Conservation (phyloP, 2,113 vertebrate species). For the Crotophaga sulcirostris region DNA sequence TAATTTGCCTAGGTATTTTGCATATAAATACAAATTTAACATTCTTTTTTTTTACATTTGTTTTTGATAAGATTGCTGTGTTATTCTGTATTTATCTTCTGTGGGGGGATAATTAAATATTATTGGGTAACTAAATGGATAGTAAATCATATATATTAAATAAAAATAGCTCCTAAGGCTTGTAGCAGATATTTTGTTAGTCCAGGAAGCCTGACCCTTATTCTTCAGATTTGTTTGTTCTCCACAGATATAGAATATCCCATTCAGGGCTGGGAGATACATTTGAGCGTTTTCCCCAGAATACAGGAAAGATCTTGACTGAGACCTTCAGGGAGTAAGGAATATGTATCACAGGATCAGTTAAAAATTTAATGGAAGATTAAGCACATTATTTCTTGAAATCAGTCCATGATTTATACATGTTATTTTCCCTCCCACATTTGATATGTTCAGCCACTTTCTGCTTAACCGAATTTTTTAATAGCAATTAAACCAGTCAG, state of each 20-base stretch:
- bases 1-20: neutral
- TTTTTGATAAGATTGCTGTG: neutral
- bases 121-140: neutral
- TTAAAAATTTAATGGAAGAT: neutral
- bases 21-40: neutral
- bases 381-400: neutral
- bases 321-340: neutral
- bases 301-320: neutral
- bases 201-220: neutral
- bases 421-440: neutral
- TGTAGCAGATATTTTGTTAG: neutral
- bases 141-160: neutral
- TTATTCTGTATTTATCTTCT: neutral
- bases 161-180: neutral
- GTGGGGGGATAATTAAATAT: neutral
- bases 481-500: neutral
- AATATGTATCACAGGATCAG: neutral
- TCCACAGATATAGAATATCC: neutral
- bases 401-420: neutral
- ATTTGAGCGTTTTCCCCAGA: neutral
- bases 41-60: neutral
- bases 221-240: neutral
- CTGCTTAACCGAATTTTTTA: neutral
- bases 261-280: neutral
- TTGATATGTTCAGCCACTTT: neutral